A percentile compares a stretch with the other conserved stretches of the same genome.
Evolutionary conservation across 2,797 vertebrate genomes (phyloP).

Genomic region (Pseudochirops corinnae): DNA sequence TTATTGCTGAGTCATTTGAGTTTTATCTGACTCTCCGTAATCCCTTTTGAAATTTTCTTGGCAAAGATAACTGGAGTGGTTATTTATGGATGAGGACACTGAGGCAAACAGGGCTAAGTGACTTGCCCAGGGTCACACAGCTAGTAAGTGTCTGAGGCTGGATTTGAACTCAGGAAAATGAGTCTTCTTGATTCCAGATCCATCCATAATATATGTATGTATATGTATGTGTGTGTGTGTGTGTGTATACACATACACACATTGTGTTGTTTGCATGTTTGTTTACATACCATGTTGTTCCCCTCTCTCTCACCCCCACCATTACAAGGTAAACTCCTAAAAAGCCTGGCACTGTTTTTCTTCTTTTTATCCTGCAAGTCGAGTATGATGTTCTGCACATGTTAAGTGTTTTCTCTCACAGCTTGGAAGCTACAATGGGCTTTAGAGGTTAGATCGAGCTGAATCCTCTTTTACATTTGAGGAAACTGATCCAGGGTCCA

Average conservation of each 20-base stretch:
- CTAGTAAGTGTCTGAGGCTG: not conserved
- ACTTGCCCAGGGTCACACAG: not conserved
- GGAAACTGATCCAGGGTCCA: not conserved
- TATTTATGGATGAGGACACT: not conserved
- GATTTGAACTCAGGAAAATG: not conserved
- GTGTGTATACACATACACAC: not conserved
- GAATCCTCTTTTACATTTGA: not conserved
- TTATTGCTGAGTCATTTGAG: not conserved
- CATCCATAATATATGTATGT: not conserved
- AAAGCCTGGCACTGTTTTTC: not conserved
- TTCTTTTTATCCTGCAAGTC: not conserved
- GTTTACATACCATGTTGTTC: not conserved
- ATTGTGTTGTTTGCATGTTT: not conserved
- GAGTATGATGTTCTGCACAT: not conserved
- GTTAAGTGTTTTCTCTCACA: not conserved
- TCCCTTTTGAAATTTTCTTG: not conserved
- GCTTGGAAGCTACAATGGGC: not conserved
- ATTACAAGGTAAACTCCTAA: not conserved
- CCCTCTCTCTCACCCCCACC: not conserved
- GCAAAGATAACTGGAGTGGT: not conserved
- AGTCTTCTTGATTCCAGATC: not conserved
- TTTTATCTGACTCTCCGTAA: not conserved
- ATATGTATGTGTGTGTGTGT: not conserved
- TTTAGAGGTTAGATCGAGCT: not conserved
- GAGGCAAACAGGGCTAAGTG: not conserved